Base-by-base conservation (phyloP, 2,888 invertebrate species). In the Papilio protenor region DNA sequence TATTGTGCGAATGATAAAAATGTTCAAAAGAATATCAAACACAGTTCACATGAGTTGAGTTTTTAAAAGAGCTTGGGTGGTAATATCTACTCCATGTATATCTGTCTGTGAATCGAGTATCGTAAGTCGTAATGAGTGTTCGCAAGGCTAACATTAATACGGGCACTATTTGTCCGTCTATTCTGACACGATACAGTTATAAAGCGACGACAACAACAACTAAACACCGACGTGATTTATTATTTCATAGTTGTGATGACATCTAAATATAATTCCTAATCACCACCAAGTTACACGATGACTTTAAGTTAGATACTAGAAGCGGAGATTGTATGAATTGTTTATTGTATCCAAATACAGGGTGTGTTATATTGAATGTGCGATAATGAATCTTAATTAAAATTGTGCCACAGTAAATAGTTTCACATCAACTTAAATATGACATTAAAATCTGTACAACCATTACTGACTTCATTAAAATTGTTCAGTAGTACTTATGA, bases 141-240 rank as follows among this genome's bases (percentile, higher is more conserved):
- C 84, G 84, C 85, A 79, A 84, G 84, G 82, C 86, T 86, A 84
- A 88, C 70, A 84, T 85, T 82, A 85, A 86, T 87, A 89, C 85
- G 86, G 87, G 87, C 86, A 89, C 92, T 91, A 91, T 84, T 86
- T 87, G 88, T 84, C 87, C 88, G 87, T 86, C 90, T 92, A 93
- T 84, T 87, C 85, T 84, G 89, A 90, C 89, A 90, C 87, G 84
- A 86, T 85, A 90, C 87, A 89, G 84, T 87, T 86, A 87, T 85
- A 86, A 92, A 93, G 93, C 92, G 85, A 93, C 92, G 92, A 93
- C 94, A 93, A 88, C 94, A 93, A 88, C 91, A 92, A 94, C 93
- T 94, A 92, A 94, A 93, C 93, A 93, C 86, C 89, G 85, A 93
- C 83, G 88, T 83, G 84, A 79, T 75, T 83, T 84, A 83, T 82